These are phyloP conservation scores for Anagyrus pseudococci DNA, from an alignment of 2,888 invertebrate species.

Conservation along the genomic window DNA sequence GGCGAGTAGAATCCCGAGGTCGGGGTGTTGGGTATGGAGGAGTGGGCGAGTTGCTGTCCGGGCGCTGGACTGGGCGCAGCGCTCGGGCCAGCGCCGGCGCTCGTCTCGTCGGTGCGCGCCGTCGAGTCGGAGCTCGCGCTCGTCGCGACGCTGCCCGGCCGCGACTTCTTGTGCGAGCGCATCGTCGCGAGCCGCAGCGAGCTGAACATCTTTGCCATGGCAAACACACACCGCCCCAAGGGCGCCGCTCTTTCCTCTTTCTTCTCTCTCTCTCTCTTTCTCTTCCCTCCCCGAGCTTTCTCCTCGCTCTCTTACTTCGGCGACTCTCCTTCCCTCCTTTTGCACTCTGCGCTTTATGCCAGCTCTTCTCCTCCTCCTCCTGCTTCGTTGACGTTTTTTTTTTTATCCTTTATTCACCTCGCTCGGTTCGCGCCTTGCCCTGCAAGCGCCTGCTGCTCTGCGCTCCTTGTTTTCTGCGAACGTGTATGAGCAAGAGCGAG, in stretches of 20 bases:
- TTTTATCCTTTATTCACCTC: too few species aligned
- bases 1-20: neutral
- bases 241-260: conserved; percentile 20
- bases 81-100: conserved; percentile 8
- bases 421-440: too few species aligned
- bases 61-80: neutral
- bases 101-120: conserved; percentile 49
- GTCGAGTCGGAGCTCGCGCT: conserved; percentile 55
- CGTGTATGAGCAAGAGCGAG: too few species aligned
- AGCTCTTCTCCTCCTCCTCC: neutral
- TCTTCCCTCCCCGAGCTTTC: neutral
- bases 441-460: too few species aligned
- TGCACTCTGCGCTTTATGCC: neutral
- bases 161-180: conserved; percentile 56
- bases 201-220: conserved; percentile 57
- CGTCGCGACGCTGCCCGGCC: conserved; percentile 58
- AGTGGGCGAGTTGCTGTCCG: too few species aligned
- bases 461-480: too few species aligned
- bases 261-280: conserved; percentile 20
- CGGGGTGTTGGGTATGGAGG: conserved; percentile 20
- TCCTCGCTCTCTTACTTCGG: neutral
- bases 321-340: neutral
- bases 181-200: conserved; percentile 57
- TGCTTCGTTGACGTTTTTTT: neutral
- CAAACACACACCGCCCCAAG: conserved; percentile 10